Evolutionary conservation across 1,140 invertebrate genomes (phyloP), one percentile per base, ranked within the genome.

Genomic region (Sitophilus oryzae): DNA sequence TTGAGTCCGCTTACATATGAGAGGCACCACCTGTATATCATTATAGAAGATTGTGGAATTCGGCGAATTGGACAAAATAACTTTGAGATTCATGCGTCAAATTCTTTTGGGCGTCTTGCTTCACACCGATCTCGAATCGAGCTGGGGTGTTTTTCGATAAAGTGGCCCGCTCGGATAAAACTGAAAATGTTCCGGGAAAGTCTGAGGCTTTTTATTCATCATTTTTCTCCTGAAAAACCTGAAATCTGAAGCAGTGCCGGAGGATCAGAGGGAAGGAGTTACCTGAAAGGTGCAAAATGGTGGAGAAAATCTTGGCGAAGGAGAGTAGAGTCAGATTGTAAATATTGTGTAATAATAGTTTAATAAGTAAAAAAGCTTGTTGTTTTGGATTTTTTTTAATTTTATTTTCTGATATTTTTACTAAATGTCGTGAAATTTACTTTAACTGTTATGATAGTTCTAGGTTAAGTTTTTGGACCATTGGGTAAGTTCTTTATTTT

Each of bases 141-240:
- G 81, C 41, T 50, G 80, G 3, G 71, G 79, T 49, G 82, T 84
- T 0, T n/a, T 92, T 92, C 70, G 66, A 75, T 25, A 77, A 82
- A 60, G 79, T 89, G 44, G 74, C 82, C 0, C 68, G 76, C 37
- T 76, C 85, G 0, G 76, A 81, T 1, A 84, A 88, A n/a, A 66
- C 73, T 91, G 2, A 78, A 83, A 63, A 73, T 82, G 61, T 85
- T 92, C 56, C 74, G 82, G 40, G 88, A 91, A 72, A 86, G 86
- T 53, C 66, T 92, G 1, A 69, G 80, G 48, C 71, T 92, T 5
- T 92, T 93, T 63, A 81, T 93, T 63, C 83, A 81, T 67, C 86
- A 89, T 72, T 91, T 91, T 63, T 63, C n/a, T 91, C 0, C 56
- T 88, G 1, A 82, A 80, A 66, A 85, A 86, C 66, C 67, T 77